Base-by-base conservation (phyloP, 1,140 invertebrate genomes). In the Cyrtorhinus lividipennis region DNA sequence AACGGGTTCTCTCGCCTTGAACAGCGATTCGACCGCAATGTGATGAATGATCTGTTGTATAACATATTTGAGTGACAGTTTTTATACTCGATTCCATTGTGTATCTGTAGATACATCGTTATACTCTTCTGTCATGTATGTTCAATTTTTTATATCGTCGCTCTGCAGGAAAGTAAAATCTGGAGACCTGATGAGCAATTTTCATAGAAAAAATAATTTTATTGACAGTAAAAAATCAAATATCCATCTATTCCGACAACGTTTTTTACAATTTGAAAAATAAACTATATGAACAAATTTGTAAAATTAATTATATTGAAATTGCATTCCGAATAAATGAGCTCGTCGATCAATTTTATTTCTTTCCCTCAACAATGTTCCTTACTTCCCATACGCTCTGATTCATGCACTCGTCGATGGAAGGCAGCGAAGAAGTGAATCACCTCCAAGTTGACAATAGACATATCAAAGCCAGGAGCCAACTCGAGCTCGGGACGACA, bases 161-260 rank as follows among this genome's bases (percentile, higher is more conserved):
- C n/a, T n/a, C n/a, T n/a, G n/a, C n/a, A n/a, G n/a, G n/a, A n/a
- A n/a, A n/a, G n/a, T n/a, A n/a, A n/a, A n/a, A n/a, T n/a, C n/a
- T n/a, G n/a, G n/a, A n/a, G n/a, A n/a, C n/a, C n/a, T n/a, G n/a
- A n/a, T n/a, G n/a, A n/a, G n/a, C n/a, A n/a, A n/a, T n/a, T n/a
- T n/a, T n/a, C n/a, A n/a, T n/a, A n/a, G n/a, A n/a, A 59, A 59
- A 59, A 59, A 59, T 59, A 59, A 30, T 59, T 59, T 26, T 59
- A 59, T 59, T 59, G 10, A 25, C 56, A 59, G 58, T 59, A 59
- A 59, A 30, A 59, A 59, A 27, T 18, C 58, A 26, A 59, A 22
- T 59, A 23, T 59, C 38, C 8, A 25, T 26, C 22, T 30, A 27
- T n/a, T 30, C 24, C 24, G 24, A 59, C 24, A 30, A 26, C n/a